Conservation (phyloP, 1,140 invertebrate genomes). For the Sminthurinus signatus region DNA sequence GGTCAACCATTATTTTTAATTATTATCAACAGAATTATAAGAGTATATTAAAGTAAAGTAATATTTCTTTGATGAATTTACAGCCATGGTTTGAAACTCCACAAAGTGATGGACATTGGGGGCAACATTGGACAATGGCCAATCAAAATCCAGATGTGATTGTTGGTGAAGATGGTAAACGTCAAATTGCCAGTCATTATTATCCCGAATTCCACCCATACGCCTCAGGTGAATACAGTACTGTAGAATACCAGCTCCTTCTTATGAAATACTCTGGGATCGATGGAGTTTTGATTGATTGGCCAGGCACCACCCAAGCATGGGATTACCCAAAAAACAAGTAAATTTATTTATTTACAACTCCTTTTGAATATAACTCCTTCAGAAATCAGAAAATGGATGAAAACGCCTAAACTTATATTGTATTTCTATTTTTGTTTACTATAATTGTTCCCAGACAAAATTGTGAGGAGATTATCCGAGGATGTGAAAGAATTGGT, state of each 20-base stretch:
- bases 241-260: not conserved
- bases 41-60: too few relatives aligned
- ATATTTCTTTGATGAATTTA: too few relatives aligned
- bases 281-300: slow-evolving; percentile 2
- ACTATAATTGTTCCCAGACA: too few relatives aligned
- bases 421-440: too few relatives aligned
- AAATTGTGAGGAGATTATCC: slow-evolving; percentile 26
- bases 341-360: too few relatives aligned
- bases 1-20: too few relatives aligned
- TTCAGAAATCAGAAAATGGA: too few relatives aligned
- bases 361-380: not conserved
- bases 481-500: slow-evolving; percentile 8
- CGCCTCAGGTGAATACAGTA: slow-evolving; percentile 12
- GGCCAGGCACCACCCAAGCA: slow-evolving; percentile 19
- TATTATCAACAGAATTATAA: too few relatives aligned
- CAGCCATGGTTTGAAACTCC: not conserved
- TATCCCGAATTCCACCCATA: slow-evolving; percentile 26
- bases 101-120: slow-evolving; percentile 1
- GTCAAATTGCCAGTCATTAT: slow-evolving; percentile 27
- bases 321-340: slow-evolving; percentile 34
- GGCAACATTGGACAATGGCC: slow-evolving; percentile 32
- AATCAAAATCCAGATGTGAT: slow-evolving; percentile 25
- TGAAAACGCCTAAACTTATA: too few relatives aligned
- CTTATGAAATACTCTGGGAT: not conserved
- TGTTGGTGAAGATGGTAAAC: not conserved